Evolutionary conservation across 2,797 vertebrate species (phyloP).

Genomic region (Propithecus perrieri): DNA sequence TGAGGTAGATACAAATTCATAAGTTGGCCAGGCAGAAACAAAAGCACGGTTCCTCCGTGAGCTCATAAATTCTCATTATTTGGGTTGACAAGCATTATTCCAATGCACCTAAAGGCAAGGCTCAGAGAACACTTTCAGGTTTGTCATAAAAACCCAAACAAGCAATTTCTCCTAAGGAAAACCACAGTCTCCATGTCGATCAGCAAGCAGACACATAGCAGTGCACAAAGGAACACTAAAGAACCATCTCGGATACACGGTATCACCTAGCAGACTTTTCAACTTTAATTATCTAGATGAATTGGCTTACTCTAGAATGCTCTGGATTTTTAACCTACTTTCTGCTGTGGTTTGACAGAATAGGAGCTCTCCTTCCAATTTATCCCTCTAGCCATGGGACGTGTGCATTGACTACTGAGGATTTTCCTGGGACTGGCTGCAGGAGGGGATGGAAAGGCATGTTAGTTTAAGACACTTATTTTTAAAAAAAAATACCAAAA

Average conservation of each 20-base stretch:
- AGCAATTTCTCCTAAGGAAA: conserved; percentile 18
- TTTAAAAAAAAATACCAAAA: neutral
- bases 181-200: neutral
- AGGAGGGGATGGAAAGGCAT: neutral
- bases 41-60: conserved; percentile 81
- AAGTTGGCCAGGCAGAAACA: conserved; percentile 84
- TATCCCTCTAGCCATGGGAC: neutral
- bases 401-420: neutral
- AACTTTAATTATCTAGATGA: neutral
- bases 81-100: conserved; percentile 56
- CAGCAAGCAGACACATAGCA: neutral
- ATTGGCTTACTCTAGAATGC: neutral
- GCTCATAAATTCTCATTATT: conserved; percentile 56
- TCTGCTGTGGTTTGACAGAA: neutral
- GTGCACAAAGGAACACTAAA: neutral
- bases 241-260: no score
- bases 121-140: conserved; percentile 47
- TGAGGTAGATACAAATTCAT: conserved; percentile 94
- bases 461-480: neutral
- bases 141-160: conserved; percentile 63
- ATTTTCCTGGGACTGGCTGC: neutral
- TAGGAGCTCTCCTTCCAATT: neutral
- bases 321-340: neutral
- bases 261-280: neutral
- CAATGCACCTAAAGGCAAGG: conserved; percentile 43